These are phyloP conservation scores for Etia nguti DNA, from an alignment of 2,113 vertebrate genomes.

Conservation along the genomic window DNA sequence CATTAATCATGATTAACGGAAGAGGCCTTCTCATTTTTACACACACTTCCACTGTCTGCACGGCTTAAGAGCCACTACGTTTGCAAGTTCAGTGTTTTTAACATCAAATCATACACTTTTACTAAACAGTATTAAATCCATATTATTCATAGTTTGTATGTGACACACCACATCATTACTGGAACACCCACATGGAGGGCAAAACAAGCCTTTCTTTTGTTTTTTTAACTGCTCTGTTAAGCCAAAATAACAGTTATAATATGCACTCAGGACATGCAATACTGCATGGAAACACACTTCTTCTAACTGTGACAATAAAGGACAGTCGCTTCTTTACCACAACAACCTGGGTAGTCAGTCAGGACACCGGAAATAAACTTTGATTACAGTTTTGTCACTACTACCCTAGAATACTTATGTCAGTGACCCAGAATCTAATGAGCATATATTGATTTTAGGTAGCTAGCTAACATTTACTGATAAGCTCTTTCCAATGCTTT, in stretches of 20 bases:
- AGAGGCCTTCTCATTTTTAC: background rate
- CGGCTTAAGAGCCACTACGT: background rate
- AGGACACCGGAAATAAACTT: background rate
- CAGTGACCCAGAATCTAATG: background rate
- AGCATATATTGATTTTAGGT: background rate
- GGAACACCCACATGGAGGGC: background rate
- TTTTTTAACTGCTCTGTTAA: fast-evolving
- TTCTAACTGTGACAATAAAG: background rate
- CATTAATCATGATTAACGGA: background rate
- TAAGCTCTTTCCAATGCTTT: background rate
- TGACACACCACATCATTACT: background rate
- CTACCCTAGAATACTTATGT: background rate
- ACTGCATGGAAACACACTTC: background rate
- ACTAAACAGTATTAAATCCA: background rate
- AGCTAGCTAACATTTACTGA: background rate
- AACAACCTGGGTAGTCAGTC: background rate
- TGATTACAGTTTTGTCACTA: background rate
- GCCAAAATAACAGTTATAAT: background rate
- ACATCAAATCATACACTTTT: background rate
- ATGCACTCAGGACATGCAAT: no score
- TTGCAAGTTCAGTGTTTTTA: background rate
- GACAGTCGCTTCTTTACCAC: background rate
- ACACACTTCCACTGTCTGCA: background rate
- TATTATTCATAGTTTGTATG: background rate
- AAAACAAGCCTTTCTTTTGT: background rate